A percentile compares a stretch with the other conserved stretches of the same genome.
These are phyloP conservation scores for Smithornis capensis DNA, from an alignment of 2,113 vertebrate species.

Conservation along the genomic window DNA sequence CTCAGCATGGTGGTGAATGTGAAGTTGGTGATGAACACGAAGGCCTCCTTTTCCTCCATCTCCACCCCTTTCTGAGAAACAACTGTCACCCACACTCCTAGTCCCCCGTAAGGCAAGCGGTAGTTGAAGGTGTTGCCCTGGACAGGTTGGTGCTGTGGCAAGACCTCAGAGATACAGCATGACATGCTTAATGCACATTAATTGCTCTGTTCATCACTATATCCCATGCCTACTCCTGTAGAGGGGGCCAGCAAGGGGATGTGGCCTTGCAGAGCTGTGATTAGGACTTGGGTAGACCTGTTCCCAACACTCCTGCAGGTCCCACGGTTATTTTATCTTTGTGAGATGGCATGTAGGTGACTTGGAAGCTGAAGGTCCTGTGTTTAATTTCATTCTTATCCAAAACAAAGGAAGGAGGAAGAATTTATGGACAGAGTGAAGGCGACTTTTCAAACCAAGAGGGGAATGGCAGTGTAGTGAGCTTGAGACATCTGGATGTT, in stretches of 20 bases:
- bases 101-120: neutral
- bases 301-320: neutral
- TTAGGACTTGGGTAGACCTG: neutral
- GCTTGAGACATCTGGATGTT: conserved; percentile 52
- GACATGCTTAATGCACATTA: neutral
- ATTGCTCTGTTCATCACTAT: neutral
- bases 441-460: neutral
- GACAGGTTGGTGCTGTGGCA: neutral
- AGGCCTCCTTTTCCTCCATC: neutral
- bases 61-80: neutral
- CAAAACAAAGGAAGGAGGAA: neutral
- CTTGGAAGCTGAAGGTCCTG: neutral
- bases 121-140: neutral
- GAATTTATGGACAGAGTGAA: neutral
- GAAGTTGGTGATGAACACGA: neutral
- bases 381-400: neutral
- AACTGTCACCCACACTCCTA: neutral
- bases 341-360: neutral
- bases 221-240: neutral
- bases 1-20: neutral
- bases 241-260: neutral
- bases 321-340: neutral
- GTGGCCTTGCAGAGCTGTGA: neutral
- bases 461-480: neutral
- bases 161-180: neutral